Evolutionary conservation across 2,113 vertebrate genomes (phyloP).

Genomic region (Myanophis thanlyinensis): DNA sequence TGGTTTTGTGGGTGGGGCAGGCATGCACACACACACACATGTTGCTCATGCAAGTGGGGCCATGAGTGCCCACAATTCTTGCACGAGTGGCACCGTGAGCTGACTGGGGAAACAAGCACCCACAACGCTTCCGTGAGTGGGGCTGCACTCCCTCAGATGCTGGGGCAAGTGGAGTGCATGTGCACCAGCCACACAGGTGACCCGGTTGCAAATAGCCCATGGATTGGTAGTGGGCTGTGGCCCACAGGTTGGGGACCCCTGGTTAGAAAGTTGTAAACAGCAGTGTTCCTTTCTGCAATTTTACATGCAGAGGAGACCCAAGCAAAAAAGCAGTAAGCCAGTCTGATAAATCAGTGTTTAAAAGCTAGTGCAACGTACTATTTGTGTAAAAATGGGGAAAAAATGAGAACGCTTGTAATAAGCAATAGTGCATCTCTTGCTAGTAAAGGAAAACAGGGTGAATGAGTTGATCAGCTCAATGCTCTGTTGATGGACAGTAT

Average conservation of each 20-base stretch:
- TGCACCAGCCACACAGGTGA: rapidly evolving
- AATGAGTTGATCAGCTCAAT: background rate
- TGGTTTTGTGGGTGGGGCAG: too few relatives aligned
- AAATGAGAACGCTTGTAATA: background rate
- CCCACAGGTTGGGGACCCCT: too few relatives aligned
- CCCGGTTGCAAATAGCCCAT: too few relatives aligned
- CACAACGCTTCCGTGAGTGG: too few relatives aligned
- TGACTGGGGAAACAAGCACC: too few relatives aligned
- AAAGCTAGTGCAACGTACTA: background rate
- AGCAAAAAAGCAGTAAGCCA: background rate
- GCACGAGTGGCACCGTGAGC: too few relatives aligned
- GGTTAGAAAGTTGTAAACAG: background rate
- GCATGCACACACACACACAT: too few relatives aligned
- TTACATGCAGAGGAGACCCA: background rate
- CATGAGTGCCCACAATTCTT: too few relatives aligned
- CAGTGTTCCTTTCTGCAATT: background rate
- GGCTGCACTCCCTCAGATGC: too few relatives aligned
- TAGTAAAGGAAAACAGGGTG: background rate
- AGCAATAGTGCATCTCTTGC: background rate
- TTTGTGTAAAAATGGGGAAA: background rate
- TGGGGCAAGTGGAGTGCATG: rapidly evolving
- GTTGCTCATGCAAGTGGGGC: too few relatives aligned
- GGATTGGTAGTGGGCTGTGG: too few relatives aligned
- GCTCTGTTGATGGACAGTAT: background rate
- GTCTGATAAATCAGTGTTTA: background rate